Conservation (phyloP, 2,888 invertebrate genomes). For the Netelia melanura region DNA sequence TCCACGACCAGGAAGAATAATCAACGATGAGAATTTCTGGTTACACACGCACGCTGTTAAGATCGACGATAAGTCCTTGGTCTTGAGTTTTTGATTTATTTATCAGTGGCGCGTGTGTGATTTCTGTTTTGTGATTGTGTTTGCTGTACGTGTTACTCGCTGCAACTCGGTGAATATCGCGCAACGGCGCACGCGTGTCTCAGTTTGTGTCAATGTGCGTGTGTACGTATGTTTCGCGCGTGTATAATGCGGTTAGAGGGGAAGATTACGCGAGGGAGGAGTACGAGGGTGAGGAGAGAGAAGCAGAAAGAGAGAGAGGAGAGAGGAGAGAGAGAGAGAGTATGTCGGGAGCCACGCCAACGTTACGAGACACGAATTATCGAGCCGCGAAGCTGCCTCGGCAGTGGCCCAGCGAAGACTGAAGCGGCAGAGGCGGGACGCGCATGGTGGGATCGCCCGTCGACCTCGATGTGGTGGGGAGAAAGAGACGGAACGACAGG, state of each 20-base stretch:
- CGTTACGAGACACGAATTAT: conserved; percentile 65
- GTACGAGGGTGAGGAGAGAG: conserved; percentile 45
- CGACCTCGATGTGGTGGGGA: conserved; percentile 66
- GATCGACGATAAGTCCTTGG: not conserved
- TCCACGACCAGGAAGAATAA: not conserved
- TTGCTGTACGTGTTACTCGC: conserved; percentile 17
- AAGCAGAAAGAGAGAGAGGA: conserved; percentile 60
- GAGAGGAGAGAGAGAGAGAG: conserved; percentile 61
- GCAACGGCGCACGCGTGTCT: conserved; percentile 50
- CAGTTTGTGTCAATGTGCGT: conserved; percentile 16
- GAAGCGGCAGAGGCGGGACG: conserved; percentile 75
- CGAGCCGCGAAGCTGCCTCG: conserved; percentile 79
- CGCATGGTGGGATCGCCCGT: conserved; percentile 69
- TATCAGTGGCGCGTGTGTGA: not conserved
- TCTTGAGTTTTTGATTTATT: not conserved
- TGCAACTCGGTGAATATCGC: conserved; percentile 58
- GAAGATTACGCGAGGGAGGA: conserved; percentile 14
- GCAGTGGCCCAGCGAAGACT: conserved; percentile 83
- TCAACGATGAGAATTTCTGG: not conserved
- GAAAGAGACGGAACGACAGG: conserved; percentile 55
- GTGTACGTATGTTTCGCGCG: conserved; percentile 30
- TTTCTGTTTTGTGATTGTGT: not conserved
- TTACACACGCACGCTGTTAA: not conserved
- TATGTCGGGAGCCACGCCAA: conserved; percentile 67
- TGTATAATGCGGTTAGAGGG: conserved; percentile 11